A percentile compares a stretch with the other conserved stretches of the same genome.
Conservation (phyloP, 2,113 vertebrate genomes). For the Phrynosoma blainvillii region DNA sequence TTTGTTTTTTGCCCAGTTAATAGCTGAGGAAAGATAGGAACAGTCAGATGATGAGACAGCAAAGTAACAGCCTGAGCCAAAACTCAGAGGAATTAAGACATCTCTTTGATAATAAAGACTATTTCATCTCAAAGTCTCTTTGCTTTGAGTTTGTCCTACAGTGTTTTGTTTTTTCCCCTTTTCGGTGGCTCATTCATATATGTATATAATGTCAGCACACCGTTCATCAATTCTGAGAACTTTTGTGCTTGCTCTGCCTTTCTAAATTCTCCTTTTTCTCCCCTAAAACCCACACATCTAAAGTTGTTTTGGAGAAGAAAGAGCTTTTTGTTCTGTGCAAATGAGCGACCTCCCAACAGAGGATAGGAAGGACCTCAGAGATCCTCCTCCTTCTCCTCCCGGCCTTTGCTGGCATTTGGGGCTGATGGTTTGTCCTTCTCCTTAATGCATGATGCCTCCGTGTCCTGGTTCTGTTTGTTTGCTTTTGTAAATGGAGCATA, state of each 20-base stretch:
- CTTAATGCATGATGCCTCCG: background rate
- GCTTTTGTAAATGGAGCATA: background rate
- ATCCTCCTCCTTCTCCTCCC: too few species aligned
- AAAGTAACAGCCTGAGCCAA: background rate
- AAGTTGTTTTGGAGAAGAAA: background rate
- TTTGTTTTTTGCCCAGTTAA: accelerated
- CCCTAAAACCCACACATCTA: background rate
- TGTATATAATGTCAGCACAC: background rate
- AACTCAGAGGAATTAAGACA: background rate
- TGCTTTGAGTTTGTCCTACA: slow-evolving; percentile 8
- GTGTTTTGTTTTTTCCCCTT: background rate
- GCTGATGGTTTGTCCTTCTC: background rate
- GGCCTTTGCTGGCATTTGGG: too few species aligned
- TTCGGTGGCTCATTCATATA: slow-evolving; percentile 6
- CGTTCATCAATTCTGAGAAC: background rate
- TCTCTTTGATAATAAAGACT: slow-evolving; percentile 14
- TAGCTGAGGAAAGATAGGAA: background rate
- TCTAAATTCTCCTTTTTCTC: background rate
- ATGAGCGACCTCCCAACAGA: background rate
- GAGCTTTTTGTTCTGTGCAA: too few species aligned
- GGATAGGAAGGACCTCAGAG: background rate
- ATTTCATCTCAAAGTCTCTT: slow-evolving; percentile 39
- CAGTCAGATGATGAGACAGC: background rate
- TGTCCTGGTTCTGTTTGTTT: too few species aligned
- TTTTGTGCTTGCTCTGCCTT: background rate